Conservation (phyloP, 2,888 invertebrate genomes). For the Lasioglossum leucozonium region DNA sequence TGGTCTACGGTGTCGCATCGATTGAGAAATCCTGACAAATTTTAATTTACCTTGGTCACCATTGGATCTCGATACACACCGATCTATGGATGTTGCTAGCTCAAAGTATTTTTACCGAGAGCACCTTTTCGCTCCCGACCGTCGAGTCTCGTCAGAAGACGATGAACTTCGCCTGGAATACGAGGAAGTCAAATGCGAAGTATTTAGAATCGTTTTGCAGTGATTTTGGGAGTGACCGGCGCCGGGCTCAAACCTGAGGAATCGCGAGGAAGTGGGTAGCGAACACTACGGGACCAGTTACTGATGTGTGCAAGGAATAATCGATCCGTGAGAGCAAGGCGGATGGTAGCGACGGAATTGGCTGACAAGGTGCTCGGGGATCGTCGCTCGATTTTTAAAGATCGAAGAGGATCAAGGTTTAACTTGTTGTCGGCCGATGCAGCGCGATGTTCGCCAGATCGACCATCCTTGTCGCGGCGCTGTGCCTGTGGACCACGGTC, state of each 20-base stretch:
- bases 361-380: conserved; percentile 16
- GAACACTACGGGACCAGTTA: conserved; percentile 1
- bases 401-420: conserved; percentile 56
- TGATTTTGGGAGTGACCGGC: neutral
- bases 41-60: neutral
- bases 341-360: conserved; percentile 36
- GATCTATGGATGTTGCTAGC: neutral
- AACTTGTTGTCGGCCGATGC: conserved; percentile 67
- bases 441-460: conserved; percentile 76
- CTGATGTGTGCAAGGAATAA: conserved; percentile 26
- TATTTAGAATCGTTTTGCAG: neutral
- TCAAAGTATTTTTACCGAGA: neutral
- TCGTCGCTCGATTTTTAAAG: conserved; percentile 20
- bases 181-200: neutral
- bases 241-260: neutral
- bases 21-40: neutral
- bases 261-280: neutral
- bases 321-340: conserved; percentile 20
- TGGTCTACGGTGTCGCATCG: neutral
- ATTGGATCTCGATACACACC: neutral
- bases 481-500: conserved; percentile 70
- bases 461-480: conserved; percentile 67
- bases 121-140: neutral
- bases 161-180: neutral
- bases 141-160: neutral